Conservation (phyloP, 2,113 vertebrate genomes). For the Ceratotherium simum region DNA sequence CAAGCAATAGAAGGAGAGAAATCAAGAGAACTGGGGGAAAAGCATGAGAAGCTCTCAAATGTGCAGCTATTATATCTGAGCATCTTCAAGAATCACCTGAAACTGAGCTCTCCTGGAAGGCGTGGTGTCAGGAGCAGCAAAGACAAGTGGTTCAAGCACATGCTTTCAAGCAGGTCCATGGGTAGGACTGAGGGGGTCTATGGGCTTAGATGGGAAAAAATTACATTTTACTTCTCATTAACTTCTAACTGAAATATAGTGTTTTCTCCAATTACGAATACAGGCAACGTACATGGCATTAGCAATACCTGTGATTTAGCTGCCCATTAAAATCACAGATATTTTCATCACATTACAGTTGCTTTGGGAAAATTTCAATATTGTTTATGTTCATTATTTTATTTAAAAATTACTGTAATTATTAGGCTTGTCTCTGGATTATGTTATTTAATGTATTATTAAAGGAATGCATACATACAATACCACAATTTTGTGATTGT, state of each 20-base stretch:
- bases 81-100: neutral
- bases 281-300: neutral
- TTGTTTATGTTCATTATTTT: neutral
- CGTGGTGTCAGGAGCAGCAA: neutral
- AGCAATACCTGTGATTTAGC: neutral
- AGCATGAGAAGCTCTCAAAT: neutral
- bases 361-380: neutral
- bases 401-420: neutral
- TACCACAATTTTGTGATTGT: neutral
- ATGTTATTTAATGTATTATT: neutral
- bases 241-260: neutral
- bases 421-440: neutral
- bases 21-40: neutral
- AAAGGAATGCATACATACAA: neutral
- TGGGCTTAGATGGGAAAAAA: neutral
- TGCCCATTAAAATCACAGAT: neutral
- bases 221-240: neutral
- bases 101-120: neutral
- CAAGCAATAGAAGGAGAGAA: neutral
- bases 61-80: neutral
- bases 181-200: rapidly evolving
- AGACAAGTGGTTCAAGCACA: neutral
- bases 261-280: neutral
- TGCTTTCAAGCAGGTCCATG: too few species aligned
- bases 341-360: neutral